phyloP scores from a whole-genome alignment of 2,797 vertebrate genomes.

The Poecilia velifera region DNA sequence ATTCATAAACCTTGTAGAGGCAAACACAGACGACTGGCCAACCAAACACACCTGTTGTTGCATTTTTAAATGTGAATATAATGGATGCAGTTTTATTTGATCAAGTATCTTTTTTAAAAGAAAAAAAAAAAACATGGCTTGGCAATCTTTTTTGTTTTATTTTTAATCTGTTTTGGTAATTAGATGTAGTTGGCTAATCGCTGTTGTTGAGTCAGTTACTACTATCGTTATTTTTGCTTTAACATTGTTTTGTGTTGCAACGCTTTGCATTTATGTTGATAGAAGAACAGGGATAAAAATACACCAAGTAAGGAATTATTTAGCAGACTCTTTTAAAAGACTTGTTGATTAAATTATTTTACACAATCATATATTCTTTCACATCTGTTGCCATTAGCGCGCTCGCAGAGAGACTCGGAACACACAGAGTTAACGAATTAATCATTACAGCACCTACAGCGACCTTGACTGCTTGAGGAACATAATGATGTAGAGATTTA shows the following conservation, averaged over 20 bases:
- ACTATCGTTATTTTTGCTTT: neutral
- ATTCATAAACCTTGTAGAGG: neutral
- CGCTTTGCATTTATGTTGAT: neutral
- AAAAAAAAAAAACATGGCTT: no score
- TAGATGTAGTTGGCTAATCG: neutral
- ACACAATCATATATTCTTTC: no score
- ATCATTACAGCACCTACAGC: neutral
- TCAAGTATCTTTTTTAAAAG: no score
- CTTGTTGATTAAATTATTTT: no score
- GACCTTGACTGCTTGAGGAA: neutral
- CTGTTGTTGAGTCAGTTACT: neutral
- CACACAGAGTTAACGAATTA: neutral
- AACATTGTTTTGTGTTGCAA: neutral
- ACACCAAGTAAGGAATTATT: no score
- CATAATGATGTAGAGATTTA: neutral
- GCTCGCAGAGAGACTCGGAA: neutral
- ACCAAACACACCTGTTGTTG: neutral
- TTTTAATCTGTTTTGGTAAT: no score
- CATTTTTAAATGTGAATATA: neutral
- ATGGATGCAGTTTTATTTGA: no score
- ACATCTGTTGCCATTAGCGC: no score
- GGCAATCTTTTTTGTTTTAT: no score
- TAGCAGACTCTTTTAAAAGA: no score
- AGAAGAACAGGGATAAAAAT: neutral
- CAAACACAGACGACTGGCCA: neutral